phyloP scores from a whole-genome alignment of 2,113 vertebrate genomes.

The Plecotus auritus region DNA sequence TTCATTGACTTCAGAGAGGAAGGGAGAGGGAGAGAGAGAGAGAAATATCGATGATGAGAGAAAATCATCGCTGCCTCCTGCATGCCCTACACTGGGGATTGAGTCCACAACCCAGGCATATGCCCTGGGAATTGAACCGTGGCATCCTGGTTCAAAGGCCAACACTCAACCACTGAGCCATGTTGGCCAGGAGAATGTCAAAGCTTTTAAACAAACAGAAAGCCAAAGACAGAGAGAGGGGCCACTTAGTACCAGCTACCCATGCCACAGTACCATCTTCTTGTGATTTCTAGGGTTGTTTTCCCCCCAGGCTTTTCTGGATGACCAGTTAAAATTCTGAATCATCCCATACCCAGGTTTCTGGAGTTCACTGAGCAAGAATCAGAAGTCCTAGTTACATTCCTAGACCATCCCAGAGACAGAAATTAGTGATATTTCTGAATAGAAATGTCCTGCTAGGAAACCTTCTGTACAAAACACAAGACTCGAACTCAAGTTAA shows the following conservation, averaged over 20 bases:
- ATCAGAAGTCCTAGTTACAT: not conserved
- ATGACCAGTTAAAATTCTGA: not conserved
- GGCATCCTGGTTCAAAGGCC: too few relatives aligned
- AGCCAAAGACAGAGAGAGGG: not conserved
- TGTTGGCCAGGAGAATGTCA: not conserved
- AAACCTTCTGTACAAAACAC: not conserved
- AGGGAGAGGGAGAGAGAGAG: too few relatives aligned
- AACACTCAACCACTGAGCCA: too few relatives aligned
- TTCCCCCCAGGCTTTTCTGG: not conserved
- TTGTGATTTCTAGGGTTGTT: not conserved
- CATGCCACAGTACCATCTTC: not conserved
- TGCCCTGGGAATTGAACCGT: too few relatives aligned
- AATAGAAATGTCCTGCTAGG: not conserved
- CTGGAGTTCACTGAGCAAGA: not conserved
- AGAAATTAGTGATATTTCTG: not conserved
- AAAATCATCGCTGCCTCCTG: too few relatives aligned
- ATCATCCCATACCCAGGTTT: not conserved
- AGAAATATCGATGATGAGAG: too few relatives aligned
- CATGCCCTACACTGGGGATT: too few relatives aligned
- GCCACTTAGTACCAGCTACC: not conserved
- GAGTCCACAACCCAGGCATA: too few relatives aligned
- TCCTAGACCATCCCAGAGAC: not conserved
- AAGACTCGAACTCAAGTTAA: not conserved
- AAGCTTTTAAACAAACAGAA: not conserved
- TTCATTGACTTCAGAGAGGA: too few relatives aligned